Evolutionary conservation across 2,113 vertebrate genomes (phyloP).

Genomic region (Cheirogaleus medius): DNA sequence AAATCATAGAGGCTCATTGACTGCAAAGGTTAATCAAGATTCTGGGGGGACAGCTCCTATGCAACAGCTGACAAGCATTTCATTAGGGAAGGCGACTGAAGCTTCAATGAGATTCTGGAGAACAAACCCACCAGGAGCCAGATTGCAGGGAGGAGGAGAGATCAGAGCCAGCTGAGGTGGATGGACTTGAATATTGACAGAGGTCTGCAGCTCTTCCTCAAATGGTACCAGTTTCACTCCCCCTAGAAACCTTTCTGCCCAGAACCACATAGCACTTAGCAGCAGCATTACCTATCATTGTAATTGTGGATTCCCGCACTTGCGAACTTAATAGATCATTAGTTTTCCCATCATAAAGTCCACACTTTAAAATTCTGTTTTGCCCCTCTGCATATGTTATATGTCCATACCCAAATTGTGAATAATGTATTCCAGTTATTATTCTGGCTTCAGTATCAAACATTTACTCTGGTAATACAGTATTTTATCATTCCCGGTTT

Average conservation of each 20-base stretch:
- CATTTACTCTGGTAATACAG: not conserved
- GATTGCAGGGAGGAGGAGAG: not conserved
- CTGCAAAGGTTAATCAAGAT: constrained; percentile 53
- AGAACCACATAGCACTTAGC: not conserved
- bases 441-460: not conserved
- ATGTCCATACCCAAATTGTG: not conserved
- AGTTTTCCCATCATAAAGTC: constrained; percentile 38
- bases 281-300: not conserved
- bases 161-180: not conserved
- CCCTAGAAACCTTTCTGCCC: not conserved
- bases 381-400: not conserved
- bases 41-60: not conserved
- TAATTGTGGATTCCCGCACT: not conserved
- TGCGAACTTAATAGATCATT: not conserved
- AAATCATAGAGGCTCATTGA: not conserved
- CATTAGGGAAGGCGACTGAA: constrained; percentile 31
- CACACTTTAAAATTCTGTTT: not conserved
- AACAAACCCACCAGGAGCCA: not conserved
- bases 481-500: not conserved
- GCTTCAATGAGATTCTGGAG: not conserved
- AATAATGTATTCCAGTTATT: not conserved
- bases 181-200: constrained; percentile 43
- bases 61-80: not conserved
- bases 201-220: not conserved
- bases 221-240: not conserved